phyloP scores from a whole-genome alignment of 2,797 vertebrate genomes.

The Novumbra hubbsi region DNA sequence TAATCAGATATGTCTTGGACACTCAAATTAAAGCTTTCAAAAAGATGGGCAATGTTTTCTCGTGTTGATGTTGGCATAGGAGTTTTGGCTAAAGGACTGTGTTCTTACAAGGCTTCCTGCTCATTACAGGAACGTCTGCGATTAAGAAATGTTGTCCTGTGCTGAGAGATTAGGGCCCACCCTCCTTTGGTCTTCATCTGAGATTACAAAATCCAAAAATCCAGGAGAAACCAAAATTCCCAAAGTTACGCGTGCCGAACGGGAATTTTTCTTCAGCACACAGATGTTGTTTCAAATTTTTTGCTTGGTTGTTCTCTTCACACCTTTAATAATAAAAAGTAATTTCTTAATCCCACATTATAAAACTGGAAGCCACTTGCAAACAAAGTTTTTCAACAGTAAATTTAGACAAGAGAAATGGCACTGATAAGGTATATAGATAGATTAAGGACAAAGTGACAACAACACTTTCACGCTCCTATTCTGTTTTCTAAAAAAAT shows the following conservation, averaged over 20 bases:
- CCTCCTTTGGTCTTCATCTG: conserved; percentile 52
- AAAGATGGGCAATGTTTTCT: conserved; percentile 47
- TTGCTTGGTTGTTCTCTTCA: conserved; percentile 66
- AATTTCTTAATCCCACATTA: conserved; percentile 46
- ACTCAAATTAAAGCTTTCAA: conserved; percentile 73
- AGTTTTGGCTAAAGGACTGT: conserved; percentile 53
- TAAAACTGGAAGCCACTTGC: conserved; percentile 80
- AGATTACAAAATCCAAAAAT: conserved; percentile 42
- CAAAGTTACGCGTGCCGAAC: conserved; percentile 63
- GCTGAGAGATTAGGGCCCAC: conserved; percentile 67
- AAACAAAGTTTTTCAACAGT: conserved; percentile 68
- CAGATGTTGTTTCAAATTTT: conserved; percentile 57
- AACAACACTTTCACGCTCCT: conserved; percentile 62
- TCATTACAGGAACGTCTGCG: conserved; percentile 51
- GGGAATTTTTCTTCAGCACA: conserved; percentile 62
- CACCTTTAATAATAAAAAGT: conserved; percentile 60
- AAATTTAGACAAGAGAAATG: conserved; percentile 54
- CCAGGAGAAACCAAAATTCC: conserved; percentile 50
- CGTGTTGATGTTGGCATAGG: conserved; percentile 44
- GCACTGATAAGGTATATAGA: conserved; percentile 43
- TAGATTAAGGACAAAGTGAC: conserved; percentile 55
- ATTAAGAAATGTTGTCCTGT: conserved; percentile 51
- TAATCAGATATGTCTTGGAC: conserved; percentile 59
- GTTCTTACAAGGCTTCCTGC: conserved; percentile 29
- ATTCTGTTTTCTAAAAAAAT: conserved; percentile 78